A percentile compares a stretch with the other conserved stretches of the same genome.
Evolutionary conservation across 2,888 invertebrate genomes (phyloP).

Genomic region (Rotaria socialis): DNA sequence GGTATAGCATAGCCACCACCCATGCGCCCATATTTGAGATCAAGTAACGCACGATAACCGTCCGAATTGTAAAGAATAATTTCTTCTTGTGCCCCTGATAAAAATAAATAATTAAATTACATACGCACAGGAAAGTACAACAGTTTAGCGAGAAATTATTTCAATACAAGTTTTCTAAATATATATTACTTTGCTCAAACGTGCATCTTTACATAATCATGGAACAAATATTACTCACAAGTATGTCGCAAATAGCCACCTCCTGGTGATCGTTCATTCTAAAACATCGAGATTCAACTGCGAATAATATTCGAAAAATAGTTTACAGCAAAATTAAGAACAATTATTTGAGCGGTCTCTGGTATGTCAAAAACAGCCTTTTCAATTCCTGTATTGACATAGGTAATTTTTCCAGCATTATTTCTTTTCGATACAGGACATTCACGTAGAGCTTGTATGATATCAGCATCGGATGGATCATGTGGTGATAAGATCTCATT

Average conservation of each 20-base stretch:
- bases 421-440: constrained; percentile 31
- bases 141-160: too few species aligned
- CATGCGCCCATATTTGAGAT: constrained; percentile 3
- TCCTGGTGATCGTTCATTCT: constrained; percentile 14
- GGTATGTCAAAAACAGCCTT: constrained; percentile 23
- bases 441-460: background rate
- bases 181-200: background rate
- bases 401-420: background rate
- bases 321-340: constrained; percentile 20
- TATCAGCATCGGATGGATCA: constrained; percentile 23
- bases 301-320: background rate
- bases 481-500: too few species aligned
- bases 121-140: too few species aligned
- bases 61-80: background rate
- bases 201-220: background rate
- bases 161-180: too few species aligned
- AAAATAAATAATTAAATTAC: background rate
- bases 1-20: background rate
- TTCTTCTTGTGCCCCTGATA: background rate
- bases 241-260: constrained; percentile 20
- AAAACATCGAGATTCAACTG: background rate
- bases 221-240: background rate
- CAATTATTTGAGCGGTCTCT: background rate
- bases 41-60: background rate
- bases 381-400: constrained; percentile 15